Evolutionary conservation across 2,797 vertebrate genomes (phyloP), one percentile per base, ranked within the genome.

Genomic region (Limnodromus scolopaceus): DNA sequence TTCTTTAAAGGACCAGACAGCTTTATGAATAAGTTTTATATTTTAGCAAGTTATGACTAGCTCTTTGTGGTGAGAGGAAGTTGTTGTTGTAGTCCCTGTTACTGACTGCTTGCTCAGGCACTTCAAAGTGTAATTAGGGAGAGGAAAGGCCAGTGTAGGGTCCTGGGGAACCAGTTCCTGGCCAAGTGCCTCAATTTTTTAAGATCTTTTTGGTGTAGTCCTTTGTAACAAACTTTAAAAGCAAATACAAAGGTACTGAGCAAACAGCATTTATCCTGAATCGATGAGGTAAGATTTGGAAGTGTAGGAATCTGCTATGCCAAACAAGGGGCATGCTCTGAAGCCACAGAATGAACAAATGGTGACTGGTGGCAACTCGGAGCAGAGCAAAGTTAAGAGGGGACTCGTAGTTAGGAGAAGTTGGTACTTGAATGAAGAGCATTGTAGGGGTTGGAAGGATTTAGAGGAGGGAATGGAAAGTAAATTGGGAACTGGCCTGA

Each of bases 261-360:
- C 54, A 77, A 94, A 32, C 6, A 86, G 3, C 16, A 54, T 82
- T 72, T 88, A 24, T 87, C 24, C 49, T 90, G 85, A 90, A 57
- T 41, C 1, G 16, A 55, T 82, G 77, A 87, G 45, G 68, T 94
- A 68, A 92, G 57, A 32, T 92, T 91, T 92, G 61, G 69, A 94
- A 94, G 36, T 49, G 24, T 36, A 66, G 39, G 6, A 86, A 49
- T 68, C 48, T 90, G 48, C 36, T 79, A 0, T 91, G 74, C 49
- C 48, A 89, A 85, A 68, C 32, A 54, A 89, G n/a, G 23, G 25
- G 9, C 38, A 27, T 70, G 16, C 28, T 87, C 49, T 83, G 64
- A 87, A 92, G 65, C 72, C 46, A 84, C 34, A 77, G 55, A 83
- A 83, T 89, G 89, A 92, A 57, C 36, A 92, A 93, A 63, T n/a